A percentile compares a stretch with the other conserved stretches of the same genome.
These are phyloP conservation scores for Scaptomyza tumidula DNA, from an alignment of 2,888 invertebrate genomes.

Conservation along the genomic window DNA sequence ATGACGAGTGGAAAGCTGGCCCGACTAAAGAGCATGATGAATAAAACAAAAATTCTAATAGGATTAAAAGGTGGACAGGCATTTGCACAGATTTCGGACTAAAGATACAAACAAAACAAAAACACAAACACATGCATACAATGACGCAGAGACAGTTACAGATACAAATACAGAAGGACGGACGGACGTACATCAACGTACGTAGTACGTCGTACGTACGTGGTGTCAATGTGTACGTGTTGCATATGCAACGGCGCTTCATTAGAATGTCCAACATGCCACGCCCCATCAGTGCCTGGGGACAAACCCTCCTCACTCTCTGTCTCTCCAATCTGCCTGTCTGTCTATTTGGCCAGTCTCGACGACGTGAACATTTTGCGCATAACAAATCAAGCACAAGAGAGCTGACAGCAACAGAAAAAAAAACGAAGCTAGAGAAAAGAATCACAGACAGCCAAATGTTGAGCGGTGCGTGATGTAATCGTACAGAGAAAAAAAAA, in stretches of 20 bases:
- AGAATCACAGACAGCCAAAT: constrained; percentile 76
- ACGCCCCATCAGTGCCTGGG: constrained; percentile 35
- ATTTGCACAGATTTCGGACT: constrained; percentile 62
- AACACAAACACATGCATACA: background rate
- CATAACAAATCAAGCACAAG: constrained; percentile 81
- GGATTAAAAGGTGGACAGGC: constrained; percentile 73
- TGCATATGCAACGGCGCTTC: constrained; percentile 78
- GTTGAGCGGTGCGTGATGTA: constrained; percentile 73
- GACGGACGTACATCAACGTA: constrained; percentile 13
- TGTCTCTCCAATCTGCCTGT: constrained; percentile 13
- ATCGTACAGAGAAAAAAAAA: constrained; percentile 59
- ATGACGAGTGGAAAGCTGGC: constrained; percentile 19
- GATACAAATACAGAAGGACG: constrained; percentile 16
- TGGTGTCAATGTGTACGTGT: constrained; percentile 72
- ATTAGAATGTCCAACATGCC: constrained; percentile 78
- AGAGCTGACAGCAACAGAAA: constrained; percentile 26
- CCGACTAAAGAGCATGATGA: constrained; percentile 62
- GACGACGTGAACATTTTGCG: constrained; percentile 80
- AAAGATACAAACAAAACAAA: constrained; percentile 18
- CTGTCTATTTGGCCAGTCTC: constrained; percentile 66
- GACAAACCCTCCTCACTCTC: background rate
- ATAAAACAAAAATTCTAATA: constrained; percentile 79
- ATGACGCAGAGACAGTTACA: constrained; percentile 6
- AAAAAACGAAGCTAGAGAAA: constrained; percentile 22
- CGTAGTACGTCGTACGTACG: too few species aligned